Evolutionary conservation across 2,113 vertebrate species (phyloP), one percentile per base, ranked within the genome.

Genomic region (Tachysurus vachellii): DNA sequence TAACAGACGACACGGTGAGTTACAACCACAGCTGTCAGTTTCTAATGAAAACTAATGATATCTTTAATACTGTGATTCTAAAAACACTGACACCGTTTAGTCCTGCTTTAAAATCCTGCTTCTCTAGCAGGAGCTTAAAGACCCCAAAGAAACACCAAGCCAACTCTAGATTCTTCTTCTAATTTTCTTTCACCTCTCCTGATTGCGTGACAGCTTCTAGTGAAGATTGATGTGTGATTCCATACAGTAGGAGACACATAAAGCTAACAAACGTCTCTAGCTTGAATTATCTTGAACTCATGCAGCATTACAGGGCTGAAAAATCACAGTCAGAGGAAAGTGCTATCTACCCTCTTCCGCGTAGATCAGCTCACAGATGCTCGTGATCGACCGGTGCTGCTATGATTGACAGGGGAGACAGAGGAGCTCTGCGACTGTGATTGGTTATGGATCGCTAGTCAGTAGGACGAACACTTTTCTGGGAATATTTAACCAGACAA

Each of bases 1-100:
- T 96, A 89, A 96, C 94, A 6, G 94, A 96, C 10, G 93, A 96
- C 85, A 95, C 95, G 95, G 95, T 95, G 85, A 90, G 92, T 12
- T 68, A 42, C 23, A 36, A 56, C 56, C 68, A 17, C 21, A 1
- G 23, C 2, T 14, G 19, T 14, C 14, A 14, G 23, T 42, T 23
- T 62, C 12, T 66, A 13, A 50, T 23, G 2, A 50, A 64, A 77
- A 62, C 16, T 16, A 2, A n/a, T 0, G 2, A 54, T 28, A 79
- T 28, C 50, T 16, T 17, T 54, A 79, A 31, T 54, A 56, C 0
- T n/a, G 28, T 54, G 28, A 28, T 26, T 53, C 5, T 53, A n/a
- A 5, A 77, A 77, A 77, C 28, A 77, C 12, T 77, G 13, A 23
- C 8, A 56, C 54, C 13, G 12, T 54, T 12, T 47, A 47, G 6